phyloP scores from a whole-genome alignment of 2,797 vertebrate species.

The Pitangus sulphuratus region DNA sequence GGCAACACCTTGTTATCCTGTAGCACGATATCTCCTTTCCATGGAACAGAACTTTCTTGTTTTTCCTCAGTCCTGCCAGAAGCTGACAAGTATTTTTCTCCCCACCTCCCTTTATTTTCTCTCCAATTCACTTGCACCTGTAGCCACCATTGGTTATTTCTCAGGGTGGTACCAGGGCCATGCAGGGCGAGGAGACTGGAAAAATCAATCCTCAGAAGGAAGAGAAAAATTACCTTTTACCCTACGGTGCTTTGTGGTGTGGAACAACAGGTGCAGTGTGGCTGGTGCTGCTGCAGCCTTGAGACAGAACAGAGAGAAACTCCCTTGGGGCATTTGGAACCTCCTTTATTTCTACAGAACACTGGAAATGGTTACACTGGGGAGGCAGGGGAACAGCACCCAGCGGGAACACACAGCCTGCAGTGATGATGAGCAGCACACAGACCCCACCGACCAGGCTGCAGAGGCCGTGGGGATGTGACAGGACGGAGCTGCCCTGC shows the following conservation, averaged over 20 bases:
- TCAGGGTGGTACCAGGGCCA: neutral
- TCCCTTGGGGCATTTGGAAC: neutral
- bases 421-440: rapidly evolving
- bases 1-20: neutral
- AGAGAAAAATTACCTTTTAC: neutral
- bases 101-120: rapidly evolving
- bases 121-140: neutral
- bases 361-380: neutral
- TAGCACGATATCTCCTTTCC: neutral
- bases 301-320: neutral
- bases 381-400: neutral
- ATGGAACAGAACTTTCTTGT: neutral
- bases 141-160: neutral
- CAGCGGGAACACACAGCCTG: neutral
- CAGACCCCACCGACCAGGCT: neutral
- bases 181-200: neutral
- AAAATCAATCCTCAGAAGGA: neutral
- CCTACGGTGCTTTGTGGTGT: rapidly evolving
- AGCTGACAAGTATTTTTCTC: neutral
- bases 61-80: neutral
- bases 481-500: neutral
- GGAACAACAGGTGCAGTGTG: neutral
- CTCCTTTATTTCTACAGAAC: neutral
- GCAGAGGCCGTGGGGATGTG: rapidly evolving
- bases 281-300: neutral